Evolutionary conservation across 2,797 vertebrate species (phyloP), one percentile per base, ranked within the genome.

Genomic region (Setipinna tenuifilis): DNA sequence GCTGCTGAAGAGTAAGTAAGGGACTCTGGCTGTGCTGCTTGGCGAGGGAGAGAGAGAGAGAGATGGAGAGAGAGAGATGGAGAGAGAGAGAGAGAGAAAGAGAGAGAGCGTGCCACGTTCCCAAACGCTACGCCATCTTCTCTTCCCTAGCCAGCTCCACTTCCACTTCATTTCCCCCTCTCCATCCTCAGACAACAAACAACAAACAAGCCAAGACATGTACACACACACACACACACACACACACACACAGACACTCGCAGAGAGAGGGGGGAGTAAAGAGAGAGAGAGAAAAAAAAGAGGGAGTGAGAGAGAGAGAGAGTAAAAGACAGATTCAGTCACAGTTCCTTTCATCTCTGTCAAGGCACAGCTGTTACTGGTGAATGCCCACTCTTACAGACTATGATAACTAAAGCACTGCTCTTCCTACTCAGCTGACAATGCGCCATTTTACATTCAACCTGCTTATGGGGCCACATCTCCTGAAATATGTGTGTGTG

Each of bases 81-180:
- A n/a, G n/a, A n/a, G n/a, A n/a, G n/a, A n/a, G n/a, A n/a, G n/a
- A n/a, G n/a, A n/a, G n/a, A n/a, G n/a, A n/a, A n/a, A n/a, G n/a
- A n/a, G n/a, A n/a, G 19, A 61, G 59, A 7, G 59, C 21, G 16
- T 58, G 59, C 59, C 59, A 61, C 59, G n/a, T 4, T 61, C n/a
- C 59, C n/a, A 61, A 61, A 21, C n/a, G 62, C n/a, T n/a, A 65
- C 14, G 23, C 62, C 62, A 35, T 75, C 68, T 75, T 75, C 68
- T 19, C 28, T 41, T 75, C 65, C 31, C 28, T 75, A 16, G 68
- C 68, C 68, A 75, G 68, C 19, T 75, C 16, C 35, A 35, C 31
- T 75, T 75, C 28, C 68, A 75, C 14, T 75, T 75, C 28, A 75
- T 75, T 75, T 75, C 28, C 68, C 19, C 31, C 28, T 17, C 28